Evolutionary conservation across 2,113 vertebrate genomes (phyloP).

Genomic region (Oncorhynchus kisutch): DNA sequence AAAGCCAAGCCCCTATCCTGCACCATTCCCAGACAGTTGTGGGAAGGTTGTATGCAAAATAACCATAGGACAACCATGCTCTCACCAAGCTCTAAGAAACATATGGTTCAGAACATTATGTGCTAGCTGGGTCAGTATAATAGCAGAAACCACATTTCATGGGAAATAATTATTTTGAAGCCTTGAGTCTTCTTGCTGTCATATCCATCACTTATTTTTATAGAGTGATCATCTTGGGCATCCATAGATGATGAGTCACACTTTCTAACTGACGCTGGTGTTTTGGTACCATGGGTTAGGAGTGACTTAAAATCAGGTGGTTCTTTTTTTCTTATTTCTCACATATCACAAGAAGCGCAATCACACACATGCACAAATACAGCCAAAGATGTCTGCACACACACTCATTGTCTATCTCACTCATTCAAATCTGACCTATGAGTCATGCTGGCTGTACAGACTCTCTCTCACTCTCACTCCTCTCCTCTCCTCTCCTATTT

Average conservation of each 20-base stretch:
- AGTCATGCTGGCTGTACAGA: constrained; percentile 60
- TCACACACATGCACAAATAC: background rate
- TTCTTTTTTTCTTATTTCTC: constrained; percentile 11
- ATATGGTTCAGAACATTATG: too few relatives aligned
- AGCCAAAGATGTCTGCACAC: background rate
- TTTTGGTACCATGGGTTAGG: background rate
- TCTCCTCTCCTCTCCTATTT: too few relatives aligned
- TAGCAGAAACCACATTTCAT: too few relatives aligned
- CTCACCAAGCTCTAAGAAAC: too few relatives aligned
- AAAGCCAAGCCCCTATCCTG: too few relatives aligned
- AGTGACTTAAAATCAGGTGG: constrained; percentile 6
- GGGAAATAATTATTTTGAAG: background rate
- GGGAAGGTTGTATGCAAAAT: too few relatives aligned
- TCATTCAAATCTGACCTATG: constrained; percentile 67
- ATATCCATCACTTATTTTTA: background rate
- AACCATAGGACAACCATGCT: too few relatives aligned
- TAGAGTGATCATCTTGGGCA: too few relatives aligned
- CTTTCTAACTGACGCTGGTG: background rate
- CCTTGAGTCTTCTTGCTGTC: background rate
- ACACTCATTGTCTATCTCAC: constrained; percentile 22
- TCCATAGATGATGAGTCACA: background rate
- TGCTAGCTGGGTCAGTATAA: too few relatives aligned
- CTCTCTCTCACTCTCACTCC: background rate
- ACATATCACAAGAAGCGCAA: constrained; percentile 8
- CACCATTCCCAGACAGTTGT: too few relatives aligned